These are phyloP conservation scores for Microcaecilia unicolor DNA, from an alignment of 2,797 vertebrate genomes.

Conservation along the genomic window DNA sequence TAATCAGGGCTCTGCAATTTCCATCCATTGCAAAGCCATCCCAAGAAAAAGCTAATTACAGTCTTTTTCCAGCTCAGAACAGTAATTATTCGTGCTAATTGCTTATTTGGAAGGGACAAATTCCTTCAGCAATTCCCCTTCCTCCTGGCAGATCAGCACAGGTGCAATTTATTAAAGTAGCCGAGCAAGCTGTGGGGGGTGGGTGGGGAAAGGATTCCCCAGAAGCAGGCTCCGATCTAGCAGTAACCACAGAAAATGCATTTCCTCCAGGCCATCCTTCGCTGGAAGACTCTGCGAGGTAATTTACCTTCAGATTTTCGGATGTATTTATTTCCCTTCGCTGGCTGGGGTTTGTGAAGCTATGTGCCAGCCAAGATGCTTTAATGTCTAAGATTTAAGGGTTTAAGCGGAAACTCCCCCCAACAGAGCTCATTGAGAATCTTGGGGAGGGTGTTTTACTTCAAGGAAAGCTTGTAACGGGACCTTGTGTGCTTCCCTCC, in stretches of 20 bases:
- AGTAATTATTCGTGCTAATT: constrained; percentile 57
- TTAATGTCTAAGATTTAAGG: not conserved
- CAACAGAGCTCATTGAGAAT: too few relatives aligned
- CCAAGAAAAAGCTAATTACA: constrained; percentile 49
- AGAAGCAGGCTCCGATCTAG: constrained; percentile 2
- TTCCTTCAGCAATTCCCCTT: constrained; percentile 14
- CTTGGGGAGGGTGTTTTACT: too few relatives aligned
- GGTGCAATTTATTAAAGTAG: constrained; percentile 11
- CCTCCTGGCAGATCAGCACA: constrained; percentile 13
- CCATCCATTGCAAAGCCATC: constrained; percentile 21
- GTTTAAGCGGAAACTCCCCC: too few relatives aligned
- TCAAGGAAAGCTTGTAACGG: too few relatives aligned
- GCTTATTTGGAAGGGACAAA: constrained; percentile 35
- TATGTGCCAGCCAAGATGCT: not conserved
- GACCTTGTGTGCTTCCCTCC: too few relatives aligned
- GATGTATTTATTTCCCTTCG: constrained; percentile 3
- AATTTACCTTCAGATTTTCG: constrained; percentile 16
- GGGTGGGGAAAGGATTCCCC: not conserved
- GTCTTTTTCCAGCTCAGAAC: constrained; percentile 34
- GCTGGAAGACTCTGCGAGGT: constrained; percentile 47
- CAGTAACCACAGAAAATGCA: constrained; percentile 42
- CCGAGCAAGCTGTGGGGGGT: not conserved
- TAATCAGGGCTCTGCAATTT: constrained; percentile 12
- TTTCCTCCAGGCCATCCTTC: constrained; percentile 46
- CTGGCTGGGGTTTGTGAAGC: not conserved